Evolutionary conservation across 2,113 vertebrate genomes (phyloP).

Genomic region (Cisticola juncidis): DNA sequence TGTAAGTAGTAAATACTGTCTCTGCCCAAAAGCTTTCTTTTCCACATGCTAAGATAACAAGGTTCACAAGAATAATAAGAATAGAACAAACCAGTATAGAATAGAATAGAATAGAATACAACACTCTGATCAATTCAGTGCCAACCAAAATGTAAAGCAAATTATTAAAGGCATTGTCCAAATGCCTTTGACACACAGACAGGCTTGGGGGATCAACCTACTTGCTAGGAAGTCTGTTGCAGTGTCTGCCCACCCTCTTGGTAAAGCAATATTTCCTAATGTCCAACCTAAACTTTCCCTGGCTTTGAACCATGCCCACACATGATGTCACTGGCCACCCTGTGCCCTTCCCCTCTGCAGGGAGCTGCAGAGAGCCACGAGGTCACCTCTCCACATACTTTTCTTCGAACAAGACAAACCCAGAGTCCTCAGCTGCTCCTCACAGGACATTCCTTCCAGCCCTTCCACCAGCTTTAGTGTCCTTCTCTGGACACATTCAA

Average conservation of each 20-base stretch:
- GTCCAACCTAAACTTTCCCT: not conserved
- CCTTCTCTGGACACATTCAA: not conserved
- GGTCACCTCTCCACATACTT: not conserved
- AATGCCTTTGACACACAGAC: not conserved
- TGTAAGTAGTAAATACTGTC: not conserved
- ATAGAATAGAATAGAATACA: not conserved
- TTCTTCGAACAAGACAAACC: not conserved
- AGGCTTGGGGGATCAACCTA: not conserved
- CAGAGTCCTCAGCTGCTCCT: not conserved
- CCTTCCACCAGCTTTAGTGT: not conserved
- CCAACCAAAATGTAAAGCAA: not conserved
- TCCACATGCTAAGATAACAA: not conserved
- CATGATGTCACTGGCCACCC: not conserved
- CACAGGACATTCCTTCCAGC: not conserved
- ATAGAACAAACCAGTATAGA: not conserved
- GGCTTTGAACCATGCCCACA: not conserved
- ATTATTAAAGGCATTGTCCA: not conserved
- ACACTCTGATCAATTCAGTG: not conserved
- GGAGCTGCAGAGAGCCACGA: not conserved
- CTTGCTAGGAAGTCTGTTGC: not conserved
- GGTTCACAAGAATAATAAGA: not conserved
- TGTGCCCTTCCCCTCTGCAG: not conserved
- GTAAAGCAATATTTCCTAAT: not conserved
- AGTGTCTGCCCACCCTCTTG: not conserved
- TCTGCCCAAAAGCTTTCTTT: not conserved